Conservation (phyloP, 2,888 invertebrate species). For the Bellardia pandia region DNA sequence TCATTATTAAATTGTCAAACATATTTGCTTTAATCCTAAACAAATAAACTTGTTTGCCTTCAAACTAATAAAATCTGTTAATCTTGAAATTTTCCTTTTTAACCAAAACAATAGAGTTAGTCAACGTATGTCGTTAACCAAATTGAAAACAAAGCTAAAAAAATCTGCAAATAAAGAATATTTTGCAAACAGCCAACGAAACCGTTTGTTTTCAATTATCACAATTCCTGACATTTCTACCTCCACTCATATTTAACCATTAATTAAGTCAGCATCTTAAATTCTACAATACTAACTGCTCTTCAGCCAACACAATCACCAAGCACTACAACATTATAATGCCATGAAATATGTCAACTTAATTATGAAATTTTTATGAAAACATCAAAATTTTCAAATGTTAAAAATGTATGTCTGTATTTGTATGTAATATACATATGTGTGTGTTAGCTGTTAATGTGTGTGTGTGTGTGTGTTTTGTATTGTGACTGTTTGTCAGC, state of each 20-base stretch:
- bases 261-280: constrained; percentile 41
- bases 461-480: not conserved
- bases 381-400: not conserved
- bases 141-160: not conserved
- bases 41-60: not conserved
- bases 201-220: not conserved
- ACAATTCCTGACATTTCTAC: not conserved
- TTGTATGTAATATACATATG: not conserved
- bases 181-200: constrained; percentile 13
- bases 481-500: constrained; percentile 32
- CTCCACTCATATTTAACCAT: constrained; percentile 25
- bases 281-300: not conserved
- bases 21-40: not conserved
- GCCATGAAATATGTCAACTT: constrained; percentile 34
- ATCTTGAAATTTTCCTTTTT: not conserved
- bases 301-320: not conserved
- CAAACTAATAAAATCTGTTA: not conserved
- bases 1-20: not conserved
- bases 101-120: not conserved
- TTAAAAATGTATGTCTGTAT: not conserved
- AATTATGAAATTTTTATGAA: constrained; percentile 36
- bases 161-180: constrained; percentile 1
- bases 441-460: not conserved
- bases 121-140: not conserved
- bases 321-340: not conserved